Evolutionary conservation across 2,113 vertebrate species (phyloP).

Genomic region (Euleptes europaea): DNA sequence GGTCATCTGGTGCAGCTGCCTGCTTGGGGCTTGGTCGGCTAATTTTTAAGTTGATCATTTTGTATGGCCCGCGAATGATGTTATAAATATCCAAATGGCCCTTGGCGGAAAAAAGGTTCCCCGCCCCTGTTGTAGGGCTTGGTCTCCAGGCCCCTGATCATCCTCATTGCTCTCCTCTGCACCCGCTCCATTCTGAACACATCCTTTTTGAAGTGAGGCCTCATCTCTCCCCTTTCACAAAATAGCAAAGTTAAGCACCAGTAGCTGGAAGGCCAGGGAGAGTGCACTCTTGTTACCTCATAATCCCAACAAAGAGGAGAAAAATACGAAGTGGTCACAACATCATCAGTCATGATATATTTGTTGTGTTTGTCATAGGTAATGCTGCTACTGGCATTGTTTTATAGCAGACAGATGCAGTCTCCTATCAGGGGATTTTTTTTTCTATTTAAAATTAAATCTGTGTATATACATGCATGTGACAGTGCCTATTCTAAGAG

Average conservation of each 20-base stretch:
- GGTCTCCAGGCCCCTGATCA: no score
- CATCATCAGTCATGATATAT: slow-evolving; percentile 48
- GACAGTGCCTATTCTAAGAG: not conserved
- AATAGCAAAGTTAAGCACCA: slow-evolving; percentile 33
- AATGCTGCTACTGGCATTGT: slow-evolving; percentile 16
- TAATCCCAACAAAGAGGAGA: slow-evolving; percentile 13
- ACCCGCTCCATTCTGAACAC: no score
- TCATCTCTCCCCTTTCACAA: not conserved
- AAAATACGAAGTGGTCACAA: slow-evolving; percentile 37
- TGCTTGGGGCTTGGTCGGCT: no score
- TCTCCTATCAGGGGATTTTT: slow-evolving; percentile 21
- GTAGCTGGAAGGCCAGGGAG: slow-evolving; percentile 43
- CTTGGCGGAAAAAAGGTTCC: no score
- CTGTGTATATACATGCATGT: rapidly evolving
- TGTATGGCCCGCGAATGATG: no score
- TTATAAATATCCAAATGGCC: no score
- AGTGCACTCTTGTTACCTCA: not conserved
- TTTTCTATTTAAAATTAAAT: slow-evolving; percentile 40
- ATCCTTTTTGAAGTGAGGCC: no score
- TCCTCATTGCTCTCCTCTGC: no score
- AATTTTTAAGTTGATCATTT: no score
- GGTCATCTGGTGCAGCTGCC: no score
- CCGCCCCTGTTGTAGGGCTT: no score
- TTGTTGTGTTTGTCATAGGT: slow-evolving; percentile 50
- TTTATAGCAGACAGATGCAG: slow-evolving; percentile 47